Evolutionary conservation across 2,888 invertebrate species (phyloP).

Genomic region (Onchidella celtica): DNA sequence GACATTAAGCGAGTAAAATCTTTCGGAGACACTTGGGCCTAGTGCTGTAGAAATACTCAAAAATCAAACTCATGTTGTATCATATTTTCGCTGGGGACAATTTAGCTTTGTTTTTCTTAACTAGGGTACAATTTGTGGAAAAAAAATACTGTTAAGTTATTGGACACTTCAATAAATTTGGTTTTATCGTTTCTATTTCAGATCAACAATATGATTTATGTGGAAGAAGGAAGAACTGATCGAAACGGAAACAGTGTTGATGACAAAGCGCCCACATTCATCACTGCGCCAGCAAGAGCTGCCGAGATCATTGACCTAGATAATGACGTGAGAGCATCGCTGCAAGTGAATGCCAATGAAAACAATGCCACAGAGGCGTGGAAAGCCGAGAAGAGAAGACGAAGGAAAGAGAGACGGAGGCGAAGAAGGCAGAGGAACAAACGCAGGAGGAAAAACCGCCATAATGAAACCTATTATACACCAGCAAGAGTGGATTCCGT

Average conservation of each 20-base stretch:
- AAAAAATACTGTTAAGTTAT: no score
- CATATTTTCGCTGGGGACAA: no score
- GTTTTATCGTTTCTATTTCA: no score
- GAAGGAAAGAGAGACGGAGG: background rate
- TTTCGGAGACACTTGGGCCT: no score
- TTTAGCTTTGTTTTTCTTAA: no score
- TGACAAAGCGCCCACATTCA: constrained; percentile 9
- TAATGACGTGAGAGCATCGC: constrained; percentile 3
- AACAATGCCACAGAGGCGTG: background rate
- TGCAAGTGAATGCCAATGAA: background rate
- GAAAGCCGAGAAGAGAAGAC: constrained; percentile 16
- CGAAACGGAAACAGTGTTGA: background rate
- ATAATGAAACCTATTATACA: background rate
- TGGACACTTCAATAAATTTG: no score
- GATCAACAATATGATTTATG: no score
- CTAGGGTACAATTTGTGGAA: no score
- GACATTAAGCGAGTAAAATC: no score
- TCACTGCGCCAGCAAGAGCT: constrained; percentile 24
- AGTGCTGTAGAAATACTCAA: no score
- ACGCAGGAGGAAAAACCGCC: background rate
- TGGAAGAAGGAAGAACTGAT: background rate
- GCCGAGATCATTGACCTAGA: constrained; percentile 28
- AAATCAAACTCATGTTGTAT: no score
- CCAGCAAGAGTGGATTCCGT: background rate
- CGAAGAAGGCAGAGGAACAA: background rate